Evolutionary conservation across 2,888 invertebrate species (phyloP), one percentile per base, ranked within the genome.

Genomic region (Sceliomorpha sp.): DNA sequence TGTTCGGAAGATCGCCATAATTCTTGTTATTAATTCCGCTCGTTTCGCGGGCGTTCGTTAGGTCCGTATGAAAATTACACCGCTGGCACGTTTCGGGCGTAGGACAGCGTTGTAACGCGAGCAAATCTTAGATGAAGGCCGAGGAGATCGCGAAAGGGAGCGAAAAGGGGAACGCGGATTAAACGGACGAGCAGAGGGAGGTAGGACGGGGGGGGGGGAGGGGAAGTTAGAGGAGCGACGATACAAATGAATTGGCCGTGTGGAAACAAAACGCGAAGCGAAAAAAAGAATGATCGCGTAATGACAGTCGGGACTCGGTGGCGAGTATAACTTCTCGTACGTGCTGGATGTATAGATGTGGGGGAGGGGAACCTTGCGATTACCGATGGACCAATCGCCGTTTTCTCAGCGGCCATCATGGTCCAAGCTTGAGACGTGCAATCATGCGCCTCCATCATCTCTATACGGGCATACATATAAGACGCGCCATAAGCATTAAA

Each of bases 321-420:
- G 73, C 70, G 70, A 76, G 67, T 53, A 75, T 77, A 75, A 77
- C 70, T 72, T 56, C 55, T 55, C 62, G 62, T 62, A 69, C 67
- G 58, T 67, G 74, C 68, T 71, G 64, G 74, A 71, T 70, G 70
- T 62, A 50, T 50, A 71, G 69, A 63, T 51, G 71, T 62, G 70
- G 58, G 73, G 72, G 73, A 76, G 73, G 73, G 80, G 81, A 75
- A 85, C 82, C 81, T 77, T 86, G 81, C 85, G 85, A 88, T 88
- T 88, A 87, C 78, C 78, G 77, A 75, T 77, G 82, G 81, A 85
- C 88, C 88, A 88, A 88, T 88, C 82, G 85, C 83, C 74, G 83
- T 79, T 81, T 80, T 77, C 80, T 77, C 76, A 85, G 88, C 87
- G 86, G 88, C 88, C 88, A 88, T 88, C 84, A 87, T 86, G 87